Base-by-base conservation (phyloP, 2,113 vertebrate genomes). In the Cyanoderma ruficeps region DNA sequence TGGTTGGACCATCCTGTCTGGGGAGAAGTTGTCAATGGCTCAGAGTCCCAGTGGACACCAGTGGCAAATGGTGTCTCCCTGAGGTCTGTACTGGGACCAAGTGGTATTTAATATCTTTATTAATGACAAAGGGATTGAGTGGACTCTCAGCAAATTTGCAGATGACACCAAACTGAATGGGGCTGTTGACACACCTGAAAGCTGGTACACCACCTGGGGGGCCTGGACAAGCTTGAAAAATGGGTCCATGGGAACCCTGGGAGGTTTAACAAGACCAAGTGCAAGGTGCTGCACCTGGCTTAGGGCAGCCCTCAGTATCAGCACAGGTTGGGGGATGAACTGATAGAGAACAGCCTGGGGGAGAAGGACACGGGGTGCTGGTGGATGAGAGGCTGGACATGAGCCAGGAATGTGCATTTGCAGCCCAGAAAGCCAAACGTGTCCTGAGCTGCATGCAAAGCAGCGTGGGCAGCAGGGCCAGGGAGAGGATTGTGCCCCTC, bases 401-500 rank as follows among this genome's bases (percentile, higher is more conserved):
- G 46, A 68, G 0, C 28, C 4, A 17, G 24, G 1, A 1, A 28
- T 14, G 18, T 6, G 59, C 3, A 20, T 0, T 17, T 1, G 0
- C 46, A 5, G 24, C 3, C 42, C 46, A 68, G 46, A 75, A 31
- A 60, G 46, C 11, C 69, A 53, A 22, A 24, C 0, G 0, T 1
- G 0, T 30, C 11, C 61, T 60, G 78, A 20, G 46, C 24, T 75
- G 39, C 39, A 53, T n/a, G n/a, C 16, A 53, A 11, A 82, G 24
- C 39, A 53, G 15, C 0, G 0, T 46, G 53, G 23, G 0, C 46
- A 75, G 46, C 11, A 75, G 20, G 30, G 13, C 0, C 0, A 46
- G 69, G 13, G 15, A 46, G 0, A 15, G 9, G 20, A 68, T 82
- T 39, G 1, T 75, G 52, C 2, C 25, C 28, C 6, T 74, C 15